A percentile compares a stretch with the other conserved stretches of the same genome.
Conservation (phyloP, 2,888 invertebrate species). For the Schizaphis graminum region DNA sequence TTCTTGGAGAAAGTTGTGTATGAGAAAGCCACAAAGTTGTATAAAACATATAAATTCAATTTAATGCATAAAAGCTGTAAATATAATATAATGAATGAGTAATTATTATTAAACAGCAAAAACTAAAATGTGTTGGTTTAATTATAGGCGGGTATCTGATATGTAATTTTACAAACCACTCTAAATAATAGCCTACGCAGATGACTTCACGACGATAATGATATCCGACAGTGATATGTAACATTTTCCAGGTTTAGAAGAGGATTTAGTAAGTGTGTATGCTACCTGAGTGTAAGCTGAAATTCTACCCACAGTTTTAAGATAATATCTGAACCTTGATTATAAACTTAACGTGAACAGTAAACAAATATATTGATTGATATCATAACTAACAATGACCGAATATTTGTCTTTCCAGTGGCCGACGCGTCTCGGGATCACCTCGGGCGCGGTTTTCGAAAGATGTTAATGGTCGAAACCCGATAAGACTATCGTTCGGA, state of each 20-base stretch:
- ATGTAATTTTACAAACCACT: background rate
- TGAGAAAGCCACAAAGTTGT: background rate
- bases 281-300: background rate
- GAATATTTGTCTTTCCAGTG: conserved; percentile 34
- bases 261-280: background rate
- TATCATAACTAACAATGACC: conserved; percentile 8
- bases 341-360: conserved; percentile 7
- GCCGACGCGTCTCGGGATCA: background rate
- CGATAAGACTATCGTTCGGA: conserved; percentile 52
- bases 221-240: conserved; percentile 23
- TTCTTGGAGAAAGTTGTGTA: background rate
- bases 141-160: background rate
- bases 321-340: conserved; percentile 20
- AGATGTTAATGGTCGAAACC: conserved; percentile 49
- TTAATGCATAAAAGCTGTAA: background rate
- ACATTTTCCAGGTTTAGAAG: background rate
- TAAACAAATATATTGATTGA: conserved; percentile 35
- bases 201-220: conserved; percentile 15
- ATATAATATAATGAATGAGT: background rate
- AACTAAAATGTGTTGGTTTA: conserved; percentile 1
- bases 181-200: background rate
- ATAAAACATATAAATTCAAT: conserved; percentile 6
- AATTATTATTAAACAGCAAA: conserved; percentile 38
- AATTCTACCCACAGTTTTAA: conserved; percentile 15
- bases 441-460: conserved; percentile 52